These are phyloP conservation scores for Cirrhinus molitorella DNA, from an alignment of 2,797 vertebrate genomes.

Conservation along the genomic window DNA sequence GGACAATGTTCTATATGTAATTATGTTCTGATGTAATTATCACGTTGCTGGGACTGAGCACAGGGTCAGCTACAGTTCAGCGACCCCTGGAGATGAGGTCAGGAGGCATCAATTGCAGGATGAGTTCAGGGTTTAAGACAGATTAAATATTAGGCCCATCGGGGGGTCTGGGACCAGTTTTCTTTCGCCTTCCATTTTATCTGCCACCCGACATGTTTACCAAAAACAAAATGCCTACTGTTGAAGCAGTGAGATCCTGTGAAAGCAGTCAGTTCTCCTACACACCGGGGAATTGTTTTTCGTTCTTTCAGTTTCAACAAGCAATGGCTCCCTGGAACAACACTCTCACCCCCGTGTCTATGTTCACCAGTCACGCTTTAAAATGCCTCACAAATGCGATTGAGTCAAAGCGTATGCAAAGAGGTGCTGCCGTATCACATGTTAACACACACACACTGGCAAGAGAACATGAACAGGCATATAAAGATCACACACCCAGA, in stretches of 20 bases:
- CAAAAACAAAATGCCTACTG: conserved; percentile 4
- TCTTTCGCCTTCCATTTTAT: not conserved
- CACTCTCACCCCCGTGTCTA: conserved; percentile 29
- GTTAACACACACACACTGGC: conserved; percentile 8
- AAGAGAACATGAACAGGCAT: conserved; percentile 30
- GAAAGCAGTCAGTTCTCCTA: conserved; percentile 31
- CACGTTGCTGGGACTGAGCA: not conserved
- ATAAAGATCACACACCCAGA: conserved; percentile 18
- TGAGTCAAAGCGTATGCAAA: conserved; percentile 8
- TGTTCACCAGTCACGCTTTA: conserved; percentile 50
- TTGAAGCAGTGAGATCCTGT: conserved; percentile 32
- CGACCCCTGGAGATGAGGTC: not conserved
- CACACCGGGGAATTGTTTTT: conserved; percentile 39
- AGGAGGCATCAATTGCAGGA: not conserved
- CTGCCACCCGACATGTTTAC: not conserved
- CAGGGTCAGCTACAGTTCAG: not conserved
- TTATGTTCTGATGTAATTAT: conserved; percentile 11
- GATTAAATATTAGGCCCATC: not conserved
- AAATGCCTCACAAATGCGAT: conserved; percentile 36
- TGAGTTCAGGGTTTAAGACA: not conserved
- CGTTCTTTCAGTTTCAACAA: conserved; percentile 32
- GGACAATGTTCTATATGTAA: not conserved
- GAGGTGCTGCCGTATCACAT: conserved; percentile 21
- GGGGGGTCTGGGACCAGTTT: not conserved
- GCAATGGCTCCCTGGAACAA: conserved; percentile 20